A percentile compares a stretch with the other conserved stretches of the same genome.
Conservation (phyloP, 92 coral and sea anemone genomes). For the Epizoanthus rinbou region DNA sequence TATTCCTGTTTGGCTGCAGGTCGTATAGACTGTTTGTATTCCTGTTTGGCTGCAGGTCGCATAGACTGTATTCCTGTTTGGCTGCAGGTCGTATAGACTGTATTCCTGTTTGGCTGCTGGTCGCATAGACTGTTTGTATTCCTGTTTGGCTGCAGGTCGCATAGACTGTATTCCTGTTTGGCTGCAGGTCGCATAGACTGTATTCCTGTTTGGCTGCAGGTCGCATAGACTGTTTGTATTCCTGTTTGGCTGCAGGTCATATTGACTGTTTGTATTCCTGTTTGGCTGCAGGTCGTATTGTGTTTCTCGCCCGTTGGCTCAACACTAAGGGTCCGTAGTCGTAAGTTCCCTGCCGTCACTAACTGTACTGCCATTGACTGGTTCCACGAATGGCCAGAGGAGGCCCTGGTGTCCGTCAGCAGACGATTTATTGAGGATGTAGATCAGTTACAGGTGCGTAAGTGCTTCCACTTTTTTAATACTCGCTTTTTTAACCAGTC, state of each 20-base stretch:
- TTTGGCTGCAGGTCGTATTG: slow-evolving; percentile 75
- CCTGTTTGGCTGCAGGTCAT: too few relatives aligned
- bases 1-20: slow-evolving; percentile 49
- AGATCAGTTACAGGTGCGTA: slow-evolving; percentile 89
- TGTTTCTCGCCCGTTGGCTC: slow-evolving; percentile 99
- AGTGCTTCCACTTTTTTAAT: neutral
- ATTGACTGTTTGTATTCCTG: neutral
- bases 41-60: slow-evolving; percentile 68
- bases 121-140: too few relatives aligned
- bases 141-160: slow-evolving; percentile 68
- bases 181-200: slow-evolving; percentile 77
- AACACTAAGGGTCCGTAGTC: slow-evolving; percentile 96
- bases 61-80: slow-evolving; percentile 2
- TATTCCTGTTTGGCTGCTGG: slow-evolving; percentile 49
- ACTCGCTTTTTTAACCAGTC: neutral
- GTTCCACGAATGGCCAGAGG: slow-evolving; percentile 99
- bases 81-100: slow-evolving; percentile 84
- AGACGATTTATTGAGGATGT: slow-evolving; percentile 94
- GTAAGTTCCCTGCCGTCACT: slow-evolving; percentile 99
- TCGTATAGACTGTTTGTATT: too few relatives aligned
- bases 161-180: slow-evolving; percentile 2
- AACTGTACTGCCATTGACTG: slow-evolving; percentile 99
- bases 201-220: slow-evolving; percentile 49
- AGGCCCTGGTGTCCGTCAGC: slow-evolving; percentile 99
- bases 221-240: neutral